A percentile compares a stretch with the other conserved stretches of the same genome.
These are phyloP conservation scores for Echinarachnius parma DNA, from an alignment of 53 echinoderm and acorn worm species.

Conservation along the genomic window DNA sequence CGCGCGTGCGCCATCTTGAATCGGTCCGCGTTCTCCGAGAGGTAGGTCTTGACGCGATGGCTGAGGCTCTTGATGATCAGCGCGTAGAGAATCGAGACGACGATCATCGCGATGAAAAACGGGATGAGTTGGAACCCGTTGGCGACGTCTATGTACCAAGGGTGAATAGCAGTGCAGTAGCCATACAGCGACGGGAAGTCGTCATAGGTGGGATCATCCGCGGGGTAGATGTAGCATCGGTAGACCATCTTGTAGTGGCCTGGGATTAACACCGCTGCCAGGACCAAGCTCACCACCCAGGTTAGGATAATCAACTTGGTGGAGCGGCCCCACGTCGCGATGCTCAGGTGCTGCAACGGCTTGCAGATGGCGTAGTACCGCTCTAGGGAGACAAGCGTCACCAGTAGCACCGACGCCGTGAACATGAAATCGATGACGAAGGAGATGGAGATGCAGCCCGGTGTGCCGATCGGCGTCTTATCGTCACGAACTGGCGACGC, in stretches of 20 bases:
- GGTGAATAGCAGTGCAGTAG: conserved; percentile 27
- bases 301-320: conserved; percentile 35
- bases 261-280: conserved; percentile 48
- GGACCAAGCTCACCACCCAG: conserved; percentile 44
- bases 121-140: conserved; percentile 54
- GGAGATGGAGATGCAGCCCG: conserved; percentile 52
- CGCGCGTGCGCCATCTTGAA: neutral
- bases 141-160: conserved; percentile 29
- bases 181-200: conserved; percentile 33
- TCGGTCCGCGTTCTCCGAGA: conserved; percentile 13
- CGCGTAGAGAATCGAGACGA: conserved; percentile 49
- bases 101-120: conserved; percentile 55
- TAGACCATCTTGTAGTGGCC: conserved; percentile 34
- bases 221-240: conserved; percentile 44
- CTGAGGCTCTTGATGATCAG: conserved; percentile 56
- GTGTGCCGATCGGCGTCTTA: conserved; percentile 26
- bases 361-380: conserved; percentile 67
- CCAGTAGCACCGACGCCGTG: conserved; percentile 46
- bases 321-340: conserved; percentile 47
- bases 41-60: conserved; percentile 22
- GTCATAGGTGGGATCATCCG: neutral
- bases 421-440: conserved; percentile 46
- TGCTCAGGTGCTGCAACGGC: conserved; percentile 53
- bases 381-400: conserved; percentile 61
- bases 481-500: conserved; percentile 53